Conservation (phyloP, 2,888 invertebrate genomes). For the Drosophila colorata region DNA sequence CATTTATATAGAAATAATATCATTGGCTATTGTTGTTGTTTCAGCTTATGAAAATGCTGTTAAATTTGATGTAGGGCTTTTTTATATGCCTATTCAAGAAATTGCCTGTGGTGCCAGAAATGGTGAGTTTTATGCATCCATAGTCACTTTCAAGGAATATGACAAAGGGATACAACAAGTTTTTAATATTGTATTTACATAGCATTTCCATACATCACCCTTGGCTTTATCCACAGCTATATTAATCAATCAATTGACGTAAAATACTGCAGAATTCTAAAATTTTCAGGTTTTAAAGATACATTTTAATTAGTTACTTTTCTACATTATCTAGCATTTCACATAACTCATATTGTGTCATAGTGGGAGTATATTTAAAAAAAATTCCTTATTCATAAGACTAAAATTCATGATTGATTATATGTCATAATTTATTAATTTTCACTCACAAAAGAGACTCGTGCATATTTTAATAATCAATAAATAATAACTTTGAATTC, state of each 20-base stretch:
- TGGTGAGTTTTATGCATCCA: slow-evolving; percentile 17
- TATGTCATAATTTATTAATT: slow-evolving; percentile 54
- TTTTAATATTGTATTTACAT: not conserved
- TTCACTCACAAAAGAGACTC: slow-evolving; percentile 36
- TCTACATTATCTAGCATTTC: not conserved
- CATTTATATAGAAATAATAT: slow-evolving; percentile 20
- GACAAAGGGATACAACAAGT: not conserved
- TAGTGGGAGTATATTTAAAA: no score
- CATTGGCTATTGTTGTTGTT: slow-evolving; percentile 13
- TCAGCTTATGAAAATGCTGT: slow-evolving; percentile 27
- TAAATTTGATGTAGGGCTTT: slow-evolving; percentile 31
- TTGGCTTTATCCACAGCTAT: not conserved
- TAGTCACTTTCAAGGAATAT: not conserved
- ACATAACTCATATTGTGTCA: not conserved
- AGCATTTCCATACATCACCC: no score
- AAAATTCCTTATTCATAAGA: slow-evolving; percentile 3
- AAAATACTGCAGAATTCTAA: no score
- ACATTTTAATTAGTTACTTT: slow-evolving; percentile 1
- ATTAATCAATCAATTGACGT: slow-evolving; percentile 38
- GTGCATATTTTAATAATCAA: slow-evolving; percentile 54
- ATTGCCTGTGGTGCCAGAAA: slow-evolving; percentile 31
- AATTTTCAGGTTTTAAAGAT: no score
- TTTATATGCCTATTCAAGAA: slow-evolving; percentile 11
- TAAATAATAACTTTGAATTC: slow-evolving; percentile 41
- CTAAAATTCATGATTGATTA: slow-evolving; percentile 67